Evolutionary conservation across 2,113 vertebrate genomes (phyloP).

Genomic region (Nipponia nippon): DNA sequence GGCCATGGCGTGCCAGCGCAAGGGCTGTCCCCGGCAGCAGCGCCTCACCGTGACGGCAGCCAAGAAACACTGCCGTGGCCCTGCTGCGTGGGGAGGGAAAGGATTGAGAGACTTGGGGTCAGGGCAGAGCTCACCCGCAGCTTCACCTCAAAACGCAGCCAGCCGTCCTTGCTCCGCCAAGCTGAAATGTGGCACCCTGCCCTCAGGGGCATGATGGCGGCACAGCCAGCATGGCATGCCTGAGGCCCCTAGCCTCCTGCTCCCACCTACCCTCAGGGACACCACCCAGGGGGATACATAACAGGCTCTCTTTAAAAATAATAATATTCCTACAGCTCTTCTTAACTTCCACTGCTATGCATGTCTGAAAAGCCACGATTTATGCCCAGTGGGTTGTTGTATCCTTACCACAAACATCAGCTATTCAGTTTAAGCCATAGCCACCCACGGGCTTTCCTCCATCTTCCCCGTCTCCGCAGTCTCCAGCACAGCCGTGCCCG

Average conservation of each 20-base stretch:
- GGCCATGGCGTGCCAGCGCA: fast-evolving
- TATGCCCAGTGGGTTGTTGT: not conserved
- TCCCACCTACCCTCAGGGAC: not conserved
- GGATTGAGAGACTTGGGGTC: not conserved
- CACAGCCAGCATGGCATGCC: not conserved
- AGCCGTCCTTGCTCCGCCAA: fast-evolving
- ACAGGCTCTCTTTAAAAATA: not conserved
- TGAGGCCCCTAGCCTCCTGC: not conserved
- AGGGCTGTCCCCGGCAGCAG: not conserved
- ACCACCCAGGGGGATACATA: fast-evolving
- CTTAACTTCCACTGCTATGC: not conserved
- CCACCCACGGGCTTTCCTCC: not conserved
- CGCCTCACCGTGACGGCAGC: fast-evolving
- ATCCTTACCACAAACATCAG: not conserved
- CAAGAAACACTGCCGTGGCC: not conserved
- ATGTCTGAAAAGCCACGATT: not conserved
- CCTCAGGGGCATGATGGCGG: not conserved
- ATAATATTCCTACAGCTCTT: not conserved
- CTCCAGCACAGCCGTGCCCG: fast-evolving
- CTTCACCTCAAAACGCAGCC: not conserved
- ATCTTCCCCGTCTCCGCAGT: fast-evolving
- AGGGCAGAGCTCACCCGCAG: not conserved
- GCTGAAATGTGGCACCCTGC: not conserved
- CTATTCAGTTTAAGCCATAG: not conserved
- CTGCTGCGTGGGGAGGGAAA: fast-evolving